Conservation (phyloP, 2,888 invertebrate genomes). For the Altica lythri region DNA sequence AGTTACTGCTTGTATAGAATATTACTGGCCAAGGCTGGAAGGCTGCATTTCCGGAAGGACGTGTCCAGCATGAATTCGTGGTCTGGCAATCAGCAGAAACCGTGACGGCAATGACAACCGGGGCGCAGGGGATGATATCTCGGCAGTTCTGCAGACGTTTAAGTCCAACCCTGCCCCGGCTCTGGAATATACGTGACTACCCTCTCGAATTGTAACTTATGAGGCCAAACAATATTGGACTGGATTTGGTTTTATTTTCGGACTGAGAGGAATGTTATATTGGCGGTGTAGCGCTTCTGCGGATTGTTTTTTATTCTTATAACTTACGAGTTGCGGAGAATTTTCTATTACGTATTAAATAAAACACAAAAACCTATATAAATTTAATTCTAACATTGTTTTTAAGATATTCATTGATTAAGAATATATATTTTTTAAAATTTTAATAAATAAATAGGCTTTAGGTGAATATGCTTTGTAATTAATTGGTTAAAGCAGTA, state of each 20-base stretch:
- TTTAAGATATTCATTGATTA: no score
- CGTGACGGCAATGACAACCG: constrained; percentile 55
- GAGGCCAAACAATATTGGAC: constrained; percentile 30
- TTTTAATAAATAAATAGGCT: no score
- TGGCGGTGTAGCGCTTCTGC: constrained; percentile 19
- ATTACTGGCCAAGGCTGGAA: constrained; percentile 44
- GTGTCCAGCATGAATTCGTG: constrained; percentile 55
- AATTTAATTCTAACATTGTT: no score
- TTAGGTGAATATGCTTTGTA: no score
- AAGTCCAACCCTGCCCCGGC: constrained; percentile 32
- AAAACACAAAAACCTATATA: no score
- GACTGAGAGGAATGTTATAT: constrained; percentile 26
- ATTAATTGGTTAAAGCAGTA: no score
- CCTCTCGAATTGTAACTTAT: constrained; percentile 33
- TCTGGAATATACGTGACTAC: constrained; percentile 34
- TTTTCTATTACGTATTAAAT: constrained; percentile 15
- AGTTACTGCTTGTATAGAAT: constrained; percentile 47
- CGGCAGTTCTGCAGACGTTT: constrained; percentile 38
- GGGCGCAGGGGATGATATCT: constrained; percentile 43
- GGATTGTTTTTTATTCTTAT: constrained; percentile 16
- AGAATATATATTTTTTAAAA: no score
- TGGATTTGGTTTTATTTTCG: constrained; percentile 26
- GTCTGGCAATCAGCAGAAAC: constrained; percentile 53
- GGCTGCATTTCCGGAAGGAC: constrained; percentile 49
- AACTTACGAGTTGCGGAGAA: constrained; percentile 18